These are phyloP conservation scores for Xestobium rufovillosum DNA, from an alignment of 2,888 invertebrate genomes.

Conservation along the genomic window DNA sequence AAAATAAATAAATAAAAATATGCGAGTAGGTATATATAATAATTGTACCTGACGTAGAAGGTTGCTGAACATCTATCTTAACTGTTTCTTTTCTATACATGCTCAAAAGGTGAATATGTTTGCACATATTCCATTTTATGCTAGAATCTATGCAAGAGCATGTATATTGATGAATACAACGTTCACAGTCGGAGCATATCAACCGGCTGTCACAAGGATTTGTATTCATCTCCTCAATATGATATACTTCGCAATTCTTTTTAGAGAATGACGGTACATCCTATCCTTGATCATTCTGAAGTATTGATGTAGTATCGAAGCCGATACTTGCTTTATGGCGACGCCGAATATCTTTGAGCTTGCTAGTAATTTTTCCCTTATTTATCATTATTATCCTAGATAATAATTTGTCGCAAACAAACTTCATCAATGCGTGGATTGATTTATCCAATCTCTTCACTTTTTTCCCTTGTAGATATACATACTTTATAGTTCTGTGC, in stretches of 20 bases:
- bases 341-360: slow-evolving; percentile 15
- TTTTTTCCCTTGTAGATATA: slow-evolving; percentile 25
- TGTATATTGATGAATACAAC: slow-evolving; percentile 18
- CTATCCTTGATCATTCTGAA: slow-evolving; percentile 11
- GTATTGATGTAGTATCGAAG: slow-evolving; percentile 7
- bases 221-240: slow-evolving; percentile 5
- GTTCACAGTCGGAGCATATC: slow-evolving; percentile 12
- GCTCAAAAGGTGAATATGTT: too few relatives aligned
- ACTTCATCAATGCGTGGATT: slow-evolving; percentile 22
- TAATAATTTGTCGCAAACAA: slow-evolving; percentile 25
- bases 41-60: too few relatives aligned
- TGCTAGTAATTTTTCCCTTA: slow-evolving; percentile 24
- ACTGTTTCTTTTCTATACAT: too few relatives aligned
- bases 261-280: slow-evolving; percentile 9
- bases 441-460: slow-evolving; percentile 24
- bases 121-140: too few relatives aligned
- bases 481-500: slow-evolving; percentile 25
- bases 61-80: too few relatives aligned
- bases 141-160: slow-evolving; percentile 17
- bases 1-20: too few relatives aligned
- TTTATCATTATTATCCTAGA: slow-evolving; percentile 17
- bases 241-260: slow-evolving; percentile 10
- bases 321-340: slow-evolving; percentile 13
- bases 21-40: too few relatives aligned
- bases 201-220: slow-evolving; percentile 17